Evolutionary conservation across 2,888 invertebrate genomes (phyloP), one percentile per base, ranked within the genome.

Genomic region (Gymnoscelis rufifasciata): DNA sequence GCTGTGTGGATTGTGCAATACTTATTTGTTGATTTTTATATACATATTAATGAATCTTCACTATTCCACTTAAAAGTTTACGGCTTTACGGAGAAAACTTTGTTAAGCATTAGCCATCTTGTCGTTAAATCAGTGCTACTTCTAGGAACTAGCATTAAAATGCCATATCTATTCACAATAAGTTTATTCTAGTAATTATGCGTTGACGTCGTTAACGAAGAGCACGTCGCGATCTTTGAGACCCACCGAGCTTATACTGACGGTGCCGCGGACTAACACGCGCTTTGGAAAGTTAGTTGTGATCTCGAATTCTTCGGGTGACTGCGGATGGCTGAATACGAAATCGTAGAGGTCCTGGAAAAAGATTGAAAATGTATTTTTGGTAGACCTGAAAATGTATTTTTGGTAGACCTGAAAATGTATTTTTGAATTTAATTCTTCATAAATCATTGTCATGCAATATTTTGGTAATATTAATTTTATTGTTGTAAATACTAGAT

Each of bases 281-380:
- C 95, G 92, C 73, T 96, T 95, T 0, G 98, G 98, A 78, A 96
- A 98, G 87, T 97, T 98, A 56, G 97, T 97, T 38, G 96, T 96
- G 56, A 98, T 96, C 88, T 98, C 97, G 75, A 98, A 98, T 72
- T 94, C 93, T 73, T 96, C 92, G 1, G 98, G 98, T 8, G 98
- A 93, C 62, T 93, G 92, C 3, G 97, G 96, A 83, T 98, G 97
- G 72, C 97, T 97, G 86, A 98, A 97, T 57, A 98, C 95, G 87
- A 95, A 98, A 80, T 96, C 94, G 83, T 97, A 97, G 53, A 99
- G 91, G 73, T 95, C 94, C 97, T 98, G 88, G 24, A 91, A 57
- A 30, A 48, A 30, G 19, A n/a, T n/a, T n/a, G 7, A 41, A n/a
- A n/a, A n/a, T 2, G 7, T 27, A n/a, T 3, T 27, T 27, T 26